Conservation (phyloP, 2,797 vertebrate species). For the Synanceia verrucosa region DNA sequence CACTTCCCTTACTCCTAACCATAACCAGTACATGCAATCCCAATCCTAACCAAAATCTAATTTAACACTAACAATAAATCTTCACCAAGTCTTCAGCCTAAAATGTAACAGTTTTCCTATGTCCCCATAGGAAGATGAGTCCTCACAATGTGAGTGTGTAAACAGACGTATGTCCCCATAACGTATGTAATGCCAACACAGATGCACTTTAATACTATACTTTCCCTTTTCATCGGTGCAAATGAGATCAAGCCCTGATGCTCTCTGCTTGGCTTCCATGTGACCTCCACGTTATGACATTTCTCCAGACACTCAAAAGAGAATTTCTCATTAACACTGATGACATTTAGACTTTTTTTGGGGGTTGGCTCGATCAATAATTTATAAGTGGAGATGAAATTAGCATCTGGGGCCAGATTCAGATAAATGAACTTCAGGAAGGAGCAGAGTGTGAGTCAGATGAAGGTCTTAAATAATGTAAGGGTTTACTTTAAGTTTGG, state of each 20-base stretch:
- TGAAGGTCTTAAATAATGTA: background rate
- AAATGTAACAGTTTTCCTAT: too few relatives aligned
- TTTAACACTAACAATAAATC: too few relatives aligned
- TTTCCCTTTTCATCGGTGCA: background rate
- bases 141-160: too few relatives aligned
- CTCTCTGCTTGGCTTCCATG: background rate
- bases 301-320: constrained; percentile 31
- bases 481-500: background rate
- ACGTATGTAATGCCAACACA: too few relatives aligned
- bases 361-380: constrained; percentile 28
- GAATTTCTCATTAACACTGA: constrained; percentile 50
- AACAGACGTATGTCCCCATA: too few relatives aligned
- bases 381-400: constrained; percentile 24
- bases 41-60: too few relatives aligned
- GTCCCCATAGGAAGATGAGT: too few relatives aligned
- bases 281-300: constrained; percentile 36
- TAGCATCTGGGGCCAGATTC: constrained; percentile 1
- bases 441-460: background rate
- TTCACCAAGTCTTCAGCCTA: too few relatives aligned
- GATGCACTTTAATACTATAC: constrained; percentile 7
- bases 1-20: too few relatives aligned
- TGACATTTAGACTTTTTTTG: constrained; percentile 40
- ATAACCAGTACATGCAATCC: too few relatives aligned
- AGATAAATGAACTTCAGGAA: constrained; percentile 11
- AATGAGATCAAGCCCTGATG: constrained; percentile 21